Evolutionary conservation across 2,888 invertebrate species (phyloP), one percentile per base, ranked within the genome.

Genomic region (Eutolmus rufibarbis): DNA sequence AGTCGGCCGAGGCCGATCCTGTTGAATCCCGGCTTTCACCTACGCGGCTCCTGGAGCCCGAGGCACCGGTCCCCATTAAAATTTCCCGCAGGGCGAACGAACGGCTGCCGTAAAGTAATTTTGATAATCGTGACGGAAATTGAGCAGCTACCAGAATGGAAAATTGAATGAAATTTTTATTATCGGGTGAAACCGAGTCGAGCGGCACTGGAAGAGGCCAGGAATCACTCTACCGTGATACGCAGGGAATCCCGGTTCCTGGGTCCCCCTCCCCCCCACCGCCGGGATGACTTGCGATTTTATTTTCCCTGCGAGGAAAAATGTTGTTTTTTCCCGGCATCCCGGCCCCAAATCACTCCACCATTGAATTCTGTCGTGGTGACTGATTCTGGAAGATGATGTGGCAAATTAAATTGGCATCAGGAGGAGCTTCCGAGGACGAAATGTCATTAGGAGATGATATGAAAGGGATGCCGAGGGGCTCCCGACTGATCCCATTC

Each of bases 91-190:
- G 28, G 28, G 51, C 46, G 14, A 46, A 46, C 16, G 76, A 78
- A 78, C 31, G 12, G 16, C 57, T 57, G 85, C 43, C 28, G 34
- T 74, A 74, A 74, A 85, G 46, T 74, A 85, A 85, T 85, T 85
- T 74, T 74, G 85, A 85, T 85, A 85, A 85, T 74, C 85, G 85
- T 85, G 85, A 85, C 85, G 85, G 85, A 85, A 85, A 85, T 74
- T 85, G 85, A 85, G 74, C 74, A 85, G 43, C 85, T 85, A 85
- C 40, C 85, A 31, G 74, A 46, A 74, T 85, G 85, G 85, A 85
- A 85, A 85, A 85, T 85, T 85, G 85, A 85, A 74, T 85, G 85
- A 85, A 85, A 40, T 85, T 85, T 74, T 46, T 78, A 74, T 89
- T 77, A 85, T 78, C 28, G 51, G 43, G 28, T 79, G 79, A 79